These are phyloP conservation scores for Scalopus aquaticus DNA, from an alignment of 2,113 vertebrate genomes.

Conservation along the genomic window DNA sequence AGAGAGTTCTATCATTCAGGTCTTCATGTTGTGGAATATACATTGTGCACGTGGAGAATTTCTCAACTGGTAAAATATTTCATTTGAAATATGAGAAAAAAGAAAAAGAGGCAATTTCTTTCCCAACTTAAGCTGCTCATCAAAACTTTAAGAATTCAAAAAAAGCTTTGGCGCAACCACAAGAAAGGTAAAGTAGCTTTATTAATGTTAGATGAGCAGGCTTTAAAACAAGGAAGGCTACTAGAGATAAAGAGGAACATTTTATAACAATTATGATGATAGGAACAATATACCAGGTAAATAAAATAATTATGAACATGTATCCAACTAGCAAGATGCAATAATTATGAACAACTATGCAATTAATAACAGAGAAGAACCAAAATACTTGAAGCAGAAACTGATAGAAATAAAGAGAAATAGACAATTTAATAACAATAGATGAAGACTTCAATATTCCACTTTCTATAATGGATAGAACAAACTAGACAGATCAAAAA, in stretches of 20 bases:
- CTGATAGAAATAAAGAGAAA: not conserved
- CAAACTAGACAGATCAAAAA: not conserved
- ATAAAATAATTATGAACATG: not conserved
- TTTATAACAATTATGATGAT: constrained; percentile 9
- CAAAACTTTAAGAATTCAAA: constrained; percentile 26
- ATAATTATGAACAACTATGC: not conserved
- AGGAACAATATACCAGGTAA: not conserved
- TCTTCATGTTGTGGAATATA: not conserved
- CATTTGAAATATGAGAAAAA: not conserved
- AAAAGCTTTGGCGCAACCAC: not conserved
- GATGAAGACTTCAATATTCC: not conserved
- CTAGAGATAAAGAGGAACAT: not conserved
- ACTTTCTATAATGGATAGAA: not conserved
- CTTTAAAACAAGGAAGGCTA: not conserved
- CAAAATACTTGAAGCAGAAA: not conserved
- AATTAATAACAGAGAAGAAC: not conserved
- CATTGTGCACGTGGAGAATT: not conserved
- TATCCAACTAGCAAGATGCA: not conserved
- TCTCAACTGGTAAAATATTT: not conserved
- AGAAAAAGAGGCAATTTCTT: not conserved
- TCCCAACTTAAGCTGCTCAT: not conserved
- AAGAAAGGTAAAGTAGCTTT: not conserved
- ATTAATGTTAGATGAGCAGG: not conserved
- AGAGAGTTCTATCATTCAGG: not conserved
- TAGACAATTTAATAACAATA: not conserved